Evolutionary conservation across 2,888 invertebrate genomes (phyloP).

Genomic region (Pogonocherus hispidulus): DNA sequence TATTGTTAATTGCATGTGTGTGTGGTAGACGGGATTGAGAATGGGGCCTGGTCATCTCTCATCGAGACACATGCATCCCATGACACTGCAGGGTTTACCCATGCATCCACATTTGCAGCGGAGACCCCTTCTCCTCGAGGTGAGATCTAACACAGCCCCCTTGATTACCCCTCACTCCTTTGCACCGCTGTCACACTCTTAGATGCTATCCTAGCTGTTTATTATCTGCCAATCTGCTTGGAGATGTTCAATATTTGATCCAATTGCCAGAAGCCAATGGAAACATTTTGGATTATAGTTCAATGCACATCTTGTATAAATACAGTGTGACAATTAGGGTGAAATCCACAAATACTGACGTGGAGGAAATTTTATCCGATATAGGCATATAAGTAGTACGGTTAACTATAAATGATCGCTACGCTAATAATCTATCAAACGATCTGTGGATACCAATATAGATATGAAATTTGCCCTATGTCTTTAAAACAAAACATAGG

Average conservation of each 20-base stretch:
- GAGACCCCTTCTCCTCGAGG: slow-evolving; percentile 89
- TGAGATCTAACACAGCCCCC: slow-evolving; percentile 70
- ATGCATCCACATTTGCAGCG: slow-evolving; percentile 68
- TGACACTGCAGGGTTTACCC: slow-evolving; percentile 69
- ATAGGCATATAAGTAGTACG: too few relatives aligned
- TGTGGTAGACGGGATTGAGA: slow-evolving; percentile 70
- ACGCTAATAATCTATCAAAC: too few relatives aligned
- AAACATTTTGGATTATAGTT: too few relatives aligned
- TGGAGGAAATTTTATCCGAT: too few relatives aligned
- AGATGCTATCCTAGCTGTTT: neutral
- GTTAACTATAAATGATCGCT: too few relatives aligned
- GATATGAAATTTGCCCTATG: too few relatives aligned
- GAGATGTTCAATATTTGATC: neutral
- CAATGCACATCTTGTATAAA: too few relatives aligned
- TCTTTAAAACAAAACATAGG: too few relatives aligned
- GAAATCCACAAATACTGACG: too few relatives aligned
- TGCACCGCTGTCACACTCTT: slow-evolving; percentile 36
- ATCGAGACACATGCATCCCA: slow-evolving; percentile 66
- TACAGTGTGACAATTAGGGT: too few relatives aligned
- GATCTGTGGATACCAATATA: too few relatives aligned
- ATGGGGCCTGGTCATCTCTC: slow-evolving; percentile 68
- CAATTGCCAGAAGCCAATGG: too few relatives aligned
- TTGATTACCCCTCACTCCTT: slow-evolving; percentile 39
- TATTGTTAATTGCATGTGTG: slow-evolving; percentile 70
- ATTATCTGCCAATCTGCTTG: neutral